A percentile compares a stretch with the other conserved stretches of the same genome.
phyloP scores from a whole-genome alignment of 2,888 invertebrate genomes.

The Hirtodrosophila trivittata region DNA sequence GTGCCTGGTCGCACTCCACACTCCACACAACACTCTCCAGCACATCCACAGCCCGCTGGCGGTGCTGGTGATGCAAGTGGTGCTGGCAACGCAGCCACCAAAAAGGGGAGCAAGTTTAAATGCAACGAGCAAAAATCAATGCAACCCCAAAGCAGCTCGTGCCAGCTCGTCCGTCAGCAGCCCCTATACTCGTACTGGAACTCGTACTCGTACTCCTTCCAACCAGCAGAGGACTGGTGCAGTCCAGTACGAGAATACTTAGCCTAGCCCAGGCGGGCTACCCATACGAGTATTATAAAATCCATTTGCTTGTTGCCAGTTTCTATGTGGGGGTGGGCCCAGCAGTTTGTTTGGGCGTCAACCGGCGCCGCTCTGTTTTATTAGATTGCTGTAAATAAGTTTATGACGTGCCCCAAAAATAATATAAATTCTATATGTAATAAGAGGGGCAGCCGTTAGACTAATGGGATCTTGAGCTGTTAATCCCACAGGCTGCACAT shows the following conservation, averaged over 20 bases:
- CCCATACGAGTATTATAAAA: constrained; percentile 42
- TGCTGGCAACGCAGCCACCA: background rate
- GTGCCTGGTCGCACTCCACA: constrained; percentile 31
- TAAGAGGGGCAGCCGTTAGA: constrained; percentile 7
- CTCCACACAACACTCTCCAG: background rate
- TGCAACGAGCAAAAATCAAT: constrained; percentile 79
- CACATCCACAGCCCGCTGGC: background rate
- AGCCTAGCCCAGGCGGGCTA: no score
- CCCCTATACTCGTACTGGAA: background rate
- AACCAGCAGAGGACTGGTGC: background rate
- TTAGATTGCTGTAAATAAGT: constrained; percentile 77
- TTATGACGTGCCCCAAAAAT: constrained; percentile 56
- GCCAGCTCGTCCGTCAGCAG: constrained; percentile 20
- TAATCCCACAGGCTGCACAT: constrained; percentile 27
- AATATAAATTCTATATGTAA: constrained; percentile 20
- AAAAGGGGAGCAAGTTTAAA: constrained; percentile 79
- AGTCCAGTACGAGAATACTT: constrained; percentile 6
- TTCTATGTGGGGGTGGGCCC: constrained; percentile 4
- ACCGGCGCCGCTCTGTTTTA: constrained; percentile 73
- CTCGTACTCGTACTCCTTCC: no score
- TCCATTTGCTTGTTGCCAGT: constrained; percentile 46
- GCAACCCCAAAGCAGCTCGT: constrained; percentile 69
- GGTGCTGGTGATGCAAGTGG: background rate
- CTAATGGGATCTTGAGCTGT: constrained; percentile 35
- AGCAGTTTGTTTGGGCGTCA: constrained; percentile 50